Evolutionary conservation across 2,797 vertebrate genomes (phyloP).

Genomic region (Microcaecilia unicolor): DNA sequence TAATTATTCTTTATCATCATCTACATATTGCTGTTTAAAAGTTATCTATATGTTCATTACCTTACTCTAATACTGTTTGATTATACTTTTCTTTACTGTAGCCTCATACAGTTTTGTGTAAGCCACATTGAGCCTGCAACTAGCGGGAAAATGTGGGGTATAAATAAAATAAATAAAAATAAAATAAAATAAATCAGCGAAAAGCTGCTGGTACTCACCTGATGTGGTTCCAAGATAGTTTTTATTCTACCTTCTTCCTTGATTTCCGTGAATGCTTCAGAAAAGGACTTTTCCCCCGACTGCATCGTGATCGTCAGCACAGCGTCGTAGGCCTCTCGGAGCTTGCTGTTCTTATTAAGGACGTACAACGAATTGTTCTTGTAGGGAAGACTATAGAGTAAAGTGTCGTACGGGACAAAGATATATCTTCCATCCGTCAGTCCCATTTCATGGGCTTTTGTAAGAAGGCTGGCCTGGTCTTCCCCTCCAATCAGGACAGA

Average conservation of each 20-base stretch:
- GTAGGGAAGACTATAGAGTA: slow-evolving; percentile 84
- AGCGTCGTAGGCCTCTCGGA: slow-evolving; percentile 76
- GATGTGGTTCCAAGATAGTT: slow-evolving; percentile 41
- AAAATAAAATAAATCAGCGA: too few species aligned
- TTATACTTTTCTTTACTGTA: too few species aligned
- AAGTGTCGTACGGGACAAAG: slow-evolving; percentile 79
- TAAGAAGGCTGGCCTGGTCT: slow-evolving; percentile 68
- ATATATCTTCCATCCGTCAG: slow-evolving; percentile 76
- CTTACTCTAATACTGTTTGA: too few species aligned
- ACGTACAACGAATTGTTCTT: slow-evolving; percentile 57
- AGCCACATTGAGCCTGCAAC: too few species aligned
- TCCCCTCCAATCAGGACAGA: slow-evolving; percentile 75
- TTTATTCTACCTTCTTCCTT: slow-evolving; percentile 56
- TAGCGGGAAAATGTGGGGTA: too few species aligned
- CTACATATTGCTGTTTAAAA: too few species aligned
- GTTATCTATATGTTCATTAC: too few species aligned
- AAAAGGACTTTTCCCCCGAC: slow-evolving; percentile 76
- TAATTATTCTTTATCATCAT: too few species aligned
- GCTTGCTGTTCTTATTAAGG: slow-evolving; percentile 60
- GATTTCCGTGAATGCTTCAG: slow-evolving; percentile 62
- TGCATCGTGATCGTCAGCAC: slow-evolving; percentile 81
- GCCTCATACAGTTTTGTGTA: too few species aligned
- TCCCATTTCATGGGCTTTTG: slow-evolving; percentile 76
- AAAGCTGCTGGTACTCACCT: slow-evolving; percentile 52
- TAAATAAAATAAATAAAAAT: too few species aligned